Base-by-base conservation (phyloP, 2,888 invertebrate genomes). In the Apamea sordens region DNA sequence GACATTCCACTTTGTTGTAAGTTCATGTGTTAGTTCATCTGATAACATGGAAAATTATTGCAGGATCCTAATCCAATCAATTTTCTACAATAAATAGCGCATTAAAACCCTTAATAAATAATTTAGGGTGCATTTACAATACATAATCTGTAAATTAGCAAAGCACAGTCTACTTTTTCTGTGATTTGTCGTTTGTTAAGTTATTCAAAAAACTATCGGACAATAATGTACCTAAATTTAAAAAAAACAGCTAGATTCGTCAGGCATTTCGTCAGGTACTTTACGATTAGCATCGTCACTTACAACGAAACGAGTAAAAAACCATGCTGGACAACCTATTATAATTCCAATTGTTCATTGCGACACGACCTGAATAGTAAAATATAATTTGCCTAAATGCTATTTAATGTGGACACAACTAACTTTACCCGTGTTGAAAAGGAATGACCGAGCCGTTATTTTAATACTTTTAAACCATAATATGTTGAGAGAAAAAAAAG, bases 261-360 rank as follows among this genome's bases (percentile, higher is more conserved):
- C 85, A 79, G 64, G 70, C 81, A 85, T 85, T 85, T 87, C 85
- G 80, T 76, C 85, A 87, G 73, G 76, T 71, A 83, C 44, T 82
- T 15, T 56, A 73, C 59, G 72, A 87, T 84, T 79, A 87, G 56
- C 41, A 84, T 87, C 80, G 80, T 87, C 76, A 77, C 68, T 75
- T 85, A 79, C 24, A 87, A 59, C 75, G 70, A 87, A 84, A 70
- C 68, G 44, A 68, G 71, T 86, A 79, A 87, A 84, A 85, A 87
- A 73, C 65, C 32, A 41, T 71, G 44, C 69, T 63, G 75, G 63
- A 41, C 59, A 76, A 79, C 64, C 76, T 85, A 77, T 85, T 87
- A 85, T 72, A 87, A 85, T 87, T 74, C 63, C 76, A 85, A 85
- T 87, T 76, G 85, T 84, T 76, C 59, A 73, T 77, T 85, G 85